These are phyloP conservation scores for Bryconaethiops microstoma DNA, from an alignment of 2,797 vertebrate genomes.

Conservation along the genomic window DNA sequence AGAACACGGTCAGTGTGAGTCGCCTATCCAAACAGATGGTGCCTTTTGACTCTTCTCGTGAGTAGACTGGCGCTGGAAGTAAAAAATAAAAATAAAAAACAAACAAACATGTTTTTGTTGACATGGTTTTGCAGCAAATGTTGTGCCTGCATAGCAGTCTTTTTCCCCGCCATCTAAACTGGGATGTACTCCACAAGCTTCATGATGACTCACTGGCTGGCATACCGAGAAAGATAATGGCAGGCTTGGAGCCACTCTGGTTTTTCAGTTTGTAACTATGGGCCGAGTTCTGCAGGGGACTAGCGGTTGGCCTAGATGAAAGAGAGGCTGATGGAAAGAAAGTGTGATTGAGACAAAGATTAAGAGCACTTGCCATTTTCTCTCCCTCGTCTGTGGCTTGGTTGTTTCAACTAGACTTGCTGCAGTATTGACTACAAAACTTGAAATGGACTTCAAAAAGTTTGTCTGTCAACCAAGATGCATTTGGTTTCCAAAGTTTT, in stretches of 20 bases:
- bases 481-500: no score
- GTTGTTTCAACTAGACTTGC: neutral
- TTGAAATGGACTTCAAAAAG: neutral
- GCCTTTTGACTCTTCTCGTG: neutral
- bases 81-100: no score
- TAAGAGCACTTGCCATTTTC: neutral
- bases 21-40: constrained; percentile 21
- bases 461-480: no score
- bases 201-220: constrained; percentile 36
- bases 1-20: neutral
- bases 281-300: constrained; percentile 18
- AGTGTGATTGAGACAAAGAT: neutral
- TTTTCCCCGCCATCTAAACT: constrained; percentile 27
- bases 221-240: constrained; percentile 32
- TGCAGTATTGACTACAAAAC: neutral
- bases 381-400: neutral
- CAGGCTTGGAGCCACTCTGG: constrained; percentile 17
- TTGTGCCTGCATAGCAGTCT: constrained; percentile 18
- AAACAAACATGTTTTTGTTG: constrained; percentile 36
- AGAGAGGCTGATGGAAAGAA: neutral
- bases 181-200: constrained; percentile 14
- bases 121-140: constrained; percentile 32
- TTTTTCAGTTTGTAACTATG: constrained; percentile 32
- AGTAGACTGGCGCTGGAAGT: neutral
- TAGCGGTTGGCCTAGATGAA: constrained; percentile 14